Conservation (phyloP, 2,797 vertebrate species). For the Moxostoma hubbsi region DNA sequence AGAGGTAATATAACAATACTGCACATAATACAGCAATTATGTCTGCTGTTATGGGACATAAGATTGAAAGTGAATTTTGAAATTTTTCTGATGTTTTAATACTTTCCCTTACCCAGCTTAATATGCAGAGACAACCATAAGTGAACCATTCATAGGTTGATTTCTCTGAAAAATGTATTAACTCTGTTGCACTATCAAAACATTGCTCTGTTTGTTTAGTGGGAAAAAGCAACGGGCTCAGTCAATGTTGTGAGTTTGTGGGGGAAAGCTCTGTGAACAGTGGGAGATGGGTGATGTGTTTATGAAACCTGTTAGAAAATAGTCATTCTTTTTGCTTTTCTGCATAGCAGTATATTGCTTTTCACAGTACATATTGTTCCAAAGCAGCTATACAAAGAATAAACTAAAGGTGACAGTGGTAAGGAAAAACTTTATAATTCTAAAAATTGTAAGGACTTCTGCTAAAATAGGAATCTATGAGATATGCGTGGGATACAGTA, state of each 20-base stretch:
- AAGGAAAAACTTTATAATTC: too few species aligned
- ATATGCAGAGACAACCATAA: background rate
- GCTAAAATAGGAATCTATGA: too few species aligned
- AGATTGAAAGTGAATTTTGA: conserved; percentile 9
- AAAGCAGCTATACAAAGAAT: too few species aligned
- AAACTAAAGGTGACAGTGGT: too few species aligned
- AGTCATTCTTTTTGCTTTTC: too few species aligned
- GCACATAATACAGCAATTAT: background rate
- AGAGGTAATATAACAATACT: conserved; percentile 77
- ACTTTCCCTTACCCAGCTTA: background rate
- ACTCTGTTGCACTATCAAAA: background rate
- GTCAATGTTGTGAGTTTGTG: background rate
- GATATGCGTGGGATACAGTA: too few species aligned
- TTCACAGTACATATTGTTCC: too few species aligned
- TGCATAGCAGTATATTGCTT: too few species aligned
- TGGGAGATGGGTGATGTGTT: too few species aligned
- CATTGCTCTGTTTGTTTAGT: background rate
- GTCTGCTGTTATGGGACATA: background rate
- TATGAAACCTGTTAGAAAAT: too few species aligned
- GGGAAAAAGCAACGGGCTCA: background rate
- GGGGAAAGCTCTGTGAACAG: too few species aligned
- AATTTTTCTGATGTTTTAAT: background rate
- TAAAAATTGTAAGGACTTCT: too few species aligned
- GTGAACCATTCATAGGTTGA: background rate
- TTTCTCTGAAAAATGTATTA: background rate